These are phyloP conservation scores for Leptonema lineaticorne DNA, from an alignment of 1,140 invertebrate genomes.

Conservation along the genomic window DNA sequence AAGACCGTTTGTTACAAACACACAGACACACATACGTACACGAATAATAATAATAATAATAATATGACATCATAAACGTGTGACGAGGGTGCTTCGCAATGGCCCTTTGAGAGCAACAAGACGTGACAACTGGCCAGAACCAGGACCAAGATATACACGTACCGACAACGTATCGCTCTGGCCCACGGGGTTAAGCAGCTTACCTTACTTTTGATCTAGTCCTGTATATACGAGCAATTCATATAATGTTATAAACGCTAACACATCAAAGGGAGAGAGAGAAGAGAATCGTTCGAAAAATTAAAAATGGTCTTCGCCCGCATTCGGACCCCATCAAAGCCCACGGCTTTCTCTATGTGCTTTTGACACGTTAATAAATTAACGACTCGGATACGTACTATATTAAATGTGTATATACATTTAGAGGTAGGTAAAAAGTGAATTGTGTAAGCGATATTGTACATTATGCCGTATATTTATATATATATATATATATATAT, in stretches of 20 bases:
- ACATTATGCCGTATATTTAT: no score
- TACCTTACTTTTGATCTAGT: not conserved
- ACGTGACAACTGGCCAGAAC: not conserved
- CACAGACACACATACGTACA: no score
- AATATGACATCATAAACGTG: no score
- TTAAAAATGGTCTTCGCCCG: not conserved
- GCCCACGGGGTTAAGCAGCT: not conserved
- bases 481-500: no score
- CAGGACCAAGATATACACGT: no score
- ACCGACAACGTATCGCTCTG: not conserved
- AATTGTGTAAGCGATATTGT: no score
- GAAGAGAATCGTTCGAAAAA: not conserved
- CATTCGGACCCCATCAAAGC: not conserved
- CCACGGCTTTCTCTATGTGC: no score
- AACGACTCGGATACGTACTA: no score
- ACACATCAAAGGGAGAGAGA: not conserved
- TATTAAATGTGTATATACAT: no score
- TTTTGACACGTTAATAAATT: no score
- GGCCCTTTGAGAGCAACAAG: not conserved
- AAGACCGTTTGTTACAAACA: not conserved
- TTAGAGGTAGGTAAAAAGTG: no score
- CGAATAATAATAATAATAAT: no score
- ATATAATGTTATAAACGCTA: not conserved
- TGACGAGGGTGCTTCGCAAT: not conserved
- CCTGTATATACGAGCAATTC: not conserved